A percentile compares a stretch with the other conserved stretches of the same genome.
Evolutionary conservation across 2,888 invertebrate species (phyloP).

Genomic region (Pantelozetes paolii): DNA sequence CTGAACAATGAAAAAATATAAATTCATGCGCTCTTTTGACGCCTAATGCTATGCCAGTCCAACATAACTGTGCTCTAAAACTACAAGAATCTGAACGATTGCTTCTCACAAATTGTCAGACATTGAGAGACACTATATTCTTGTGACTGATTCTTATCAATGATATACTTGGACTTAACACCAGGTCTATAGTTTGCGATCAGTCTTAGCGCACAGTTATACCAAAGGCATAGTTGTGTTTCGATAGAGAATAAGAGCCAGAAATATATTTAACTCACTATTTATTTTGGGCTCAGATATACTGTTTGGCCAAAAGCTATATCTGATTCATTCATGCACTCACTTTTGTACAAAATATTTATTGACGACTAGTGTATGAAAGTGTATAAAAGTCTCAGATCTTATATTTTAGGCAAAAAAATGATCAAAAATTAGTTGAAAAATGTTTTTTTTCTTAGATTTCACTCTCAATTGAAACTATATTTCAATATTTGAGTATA

Average conservation of each 20-base stretch:
- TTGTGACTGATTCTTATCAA: not conserved
- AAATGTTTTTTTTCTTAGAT: not conserved
- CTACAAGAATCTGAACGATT: conserved; percentile 13
- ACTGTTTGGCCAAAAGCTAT: not conserved
- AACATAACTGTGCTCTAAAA: not conserved
- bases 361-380: not conserved
- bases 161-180: not conserved
- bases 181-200: not conserved
- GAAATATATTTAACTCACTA: not conserved
- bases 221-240: not conserved
- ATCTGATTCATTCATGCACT: not conserved
- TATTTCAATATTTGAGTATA: not conserved
- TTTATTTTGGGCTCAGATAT: not conserved
- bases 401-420: no score
- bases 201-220: not conserved
- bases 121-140: not conserved
- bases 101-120: not conserved
- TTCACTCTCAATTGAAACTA: no score
- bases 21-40: not conserved
- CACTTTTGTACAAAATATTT: not conserved
- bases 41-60: not conserved
- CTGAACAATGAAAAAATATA: conserved; percentile 14
- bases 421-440: not conserved
- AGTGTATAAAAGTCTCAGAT: no score
- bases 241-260: not conserved